Percentiles rank a stretch among this genome's conserved stretches.
Evolutionary conservation across 1,140 invertebrate genomes (phyloP).

Genomic region (Lanistes nyassanus): DNA sequence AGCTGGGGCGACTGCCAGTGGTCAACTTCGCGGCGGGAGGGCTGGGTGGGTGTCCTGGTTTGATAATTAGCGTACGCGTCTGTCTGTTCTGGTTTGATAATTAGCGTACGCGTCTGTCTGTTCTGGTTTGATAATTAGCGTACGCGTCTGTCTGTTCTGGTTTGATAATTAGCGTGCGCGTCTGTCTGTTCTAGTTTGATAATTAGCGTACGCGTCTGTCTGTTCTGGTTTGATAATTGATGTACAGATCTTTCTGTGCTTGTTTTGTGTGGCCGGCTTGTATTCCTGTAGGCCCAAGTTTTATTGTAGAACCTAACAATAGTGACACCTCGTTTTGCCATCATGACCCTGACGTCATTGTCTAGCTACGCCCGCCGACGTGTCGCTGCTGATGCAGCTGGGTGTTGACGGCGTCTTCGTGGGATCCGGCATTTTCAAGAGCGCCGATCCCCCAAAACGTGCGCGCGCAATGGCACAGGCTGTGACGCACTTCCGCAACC

Average conservation of each 20-base stretch:
- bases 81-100: too few species aligned
- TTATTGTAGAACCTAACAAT: too few species aligned
- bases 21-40: conserved; percentile 64
- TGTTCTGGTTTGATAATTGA: not conserved
- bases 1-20: conserved; percentile 57
- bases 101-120: too few species aligned
- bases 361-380: conserved; percentile 60
- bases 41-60: conserved; percentile 45
- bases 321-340: too few species aligned
- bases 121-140: too few species aligned
- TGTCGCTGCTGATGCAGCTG: conserved; percentile 61
- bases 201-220: not conserved
- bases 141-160: too few species aligned
- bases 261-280: not conserved
- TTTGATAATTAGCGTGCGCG: too few species aligned
- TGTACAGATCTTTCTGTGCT: not conserved
- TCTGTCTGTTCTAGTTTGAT: too few species aligned
- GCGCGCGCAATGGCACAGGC: conserved; percentile 61
- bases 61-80: too few species aligned
- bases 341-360: too few species aligned
- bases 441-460: conserved; percentile 46
- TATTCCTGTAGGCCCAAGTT: not conserved
- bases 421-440: conserved; percentile 63
- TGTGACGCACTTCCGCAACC: conserved; percentile 59
- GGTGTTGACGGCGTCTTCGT: conserved; percentile 62